These are phyloP conservation scores for Nebria ingens DNA, from an alignment of 1,140 invertebrate genomes.

Conservation along the genomic window DNA sequence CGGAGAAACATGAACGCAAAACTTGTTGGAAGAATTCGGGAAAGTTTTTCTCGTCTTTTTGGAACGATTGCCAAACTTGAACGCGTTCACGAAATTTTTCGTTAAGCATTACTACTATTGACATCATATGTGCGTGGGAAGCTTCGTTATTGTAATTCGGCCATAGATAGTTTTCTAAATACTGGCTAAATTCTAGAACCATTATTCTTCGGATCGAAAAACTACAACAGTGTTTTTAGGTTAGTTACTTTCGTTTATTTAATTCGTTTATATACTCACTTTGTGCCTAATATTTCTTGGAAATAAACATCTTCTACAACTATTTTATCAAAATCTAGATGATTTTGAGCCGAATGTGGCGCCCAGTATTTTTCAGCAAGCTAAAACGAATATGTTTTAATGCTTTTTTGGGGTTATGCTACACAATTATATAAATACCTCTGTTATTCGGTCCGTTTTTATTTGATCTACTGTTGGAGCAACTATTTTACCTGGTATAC, in stretches of 20 bases:
- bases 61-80: constrained; percentile 89
- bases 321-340: constrained; percentile 57
- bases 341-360: constrained; percentile 57
- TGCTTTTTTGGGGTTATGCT: no score
- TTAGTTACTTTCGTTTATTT: constrained; percentile 12
- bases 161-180: constrained; percentile 95
- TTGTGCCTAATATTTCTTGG: constrained; percentile 65
- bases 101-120: constrained; percentile 95
- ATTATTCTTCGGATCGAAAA: constrained; percentile 83
- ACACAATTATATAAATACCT: no score
- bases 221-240: constrained; percentile 32
- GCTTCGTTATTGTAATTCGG: constrained; percentile 76
- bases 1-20: constrained; percentile 57
- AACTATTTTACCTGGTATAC: constrained; percentile 17
- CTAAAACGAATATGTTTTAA: constrained; percentile 38
- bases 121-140: constrained; percentile 77
- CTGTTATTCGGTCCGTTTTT: constrained; percentile 60
- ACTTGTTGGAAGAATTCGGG: constrained; percentile 80
- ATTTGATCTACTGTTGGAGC: constrained; percentile 67
- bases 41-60: constrained; percentile 72
- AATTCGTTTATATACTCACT: constrained; percentile 41
- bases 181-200: constrained; percentile 95
- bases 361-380: constrained; percentile 84
- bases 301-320: constrained; percentile 74
- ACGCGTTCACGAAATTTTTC: constrained; percentile 96